Conservation (phyloP, 2,113 vertebrate species). For the Arvicanthis niloticus region DNA sequence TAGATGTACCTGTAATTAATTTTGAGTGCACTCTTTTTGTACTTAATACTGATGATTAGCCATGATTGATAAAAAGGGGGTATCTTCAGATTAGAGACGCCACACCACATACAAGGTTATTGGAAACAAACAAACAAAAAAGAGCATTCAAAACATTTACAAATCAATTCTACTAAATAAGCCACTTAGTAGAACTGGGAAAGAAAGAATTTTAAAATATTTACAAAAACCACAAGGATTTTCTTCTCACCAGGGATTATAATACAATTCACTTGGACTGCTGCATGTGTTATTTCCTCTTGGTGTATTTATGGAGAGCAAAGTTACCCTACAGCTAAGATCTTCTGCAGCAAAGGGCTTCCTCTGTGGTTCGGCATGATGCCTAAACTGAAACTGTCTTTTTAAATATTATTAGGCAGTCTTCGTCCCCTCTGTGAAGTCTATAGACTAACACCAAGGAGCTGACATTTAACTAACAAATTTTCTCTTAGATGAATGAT, state of each 20-base stretch:
- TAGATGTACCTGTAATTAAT: slow-evolving; percentile 19
- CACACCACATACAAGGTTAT: background rate
- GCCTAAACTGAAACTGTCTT: slow-evolving; percentile 39
- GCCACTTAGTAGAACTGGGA: background rate
- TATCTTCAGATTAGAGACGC: background rate
- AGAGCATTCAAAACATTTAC: background rate
- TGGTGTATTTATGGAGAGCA: background rate
- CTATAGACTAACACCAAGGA: slow-evolving; percentile 64
- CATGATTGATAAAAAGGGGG: background rate
- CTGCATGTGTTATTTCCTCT: slow-evolving; percentile 29
- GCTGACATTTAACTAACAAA: slow-evolving; percentile 83
- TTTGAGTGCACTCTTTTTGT: background rate
- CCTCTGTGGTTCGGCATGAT: slow-evolving; percentile 14
- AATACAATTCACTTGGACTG: slow-evolving; percentile 24
- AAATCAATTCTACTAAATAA: background rate
- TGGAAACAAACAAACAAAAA: background rate
- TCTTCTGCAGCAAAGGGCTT: slow-evolving; percentile 3
- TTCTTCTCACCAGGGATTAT: slow-evolving; percentile 30
- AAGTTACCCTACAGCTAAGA: background rate
- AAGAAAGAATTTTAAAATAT: slow-evolving; percentile 8
- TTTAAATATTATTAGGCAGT: slow-evolving; percentile 65
- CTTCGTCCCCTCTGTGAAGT: slow-evolving; percentile 64
- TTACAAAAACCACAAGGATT: background rate
- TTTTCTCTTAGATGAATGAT: slow-evolving; percentile 83
- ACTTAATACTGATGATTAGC: background rate